phyloP scores from a whole-genome alignment of 2,888 invertebrate genomes.

The Spodoptera littoralis region DNA sequence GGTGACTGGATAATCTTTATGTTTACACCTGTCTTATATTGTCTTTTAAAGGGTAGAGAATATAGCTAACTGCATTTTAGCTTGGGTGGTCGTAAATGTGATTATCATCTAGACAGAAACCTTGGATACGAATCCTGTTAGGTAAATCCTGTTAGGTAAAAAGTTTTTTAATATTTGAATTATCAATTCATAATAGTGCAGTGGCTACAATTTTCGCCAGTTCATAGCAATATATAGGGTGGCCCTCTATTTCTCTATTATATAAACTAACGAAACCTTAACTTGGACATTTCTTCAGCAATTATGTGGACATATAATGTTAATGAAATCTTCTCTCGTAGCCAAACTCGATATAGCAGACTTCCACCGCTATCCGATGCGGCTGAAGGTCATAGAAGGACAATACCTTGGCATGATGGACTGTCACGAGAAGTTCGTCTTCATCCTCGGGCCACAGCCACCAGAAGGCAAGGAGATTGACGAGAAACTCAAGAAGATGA shows the following conservation, averaged over 20 bases:
- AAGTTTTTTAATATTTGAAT: too few relatives aligned
- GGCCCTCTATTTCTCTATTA: too few relatives aligned
- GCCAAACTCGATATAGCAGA: constrained; percentile 73
- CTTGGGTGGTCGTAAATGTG: too few relatives aligned
- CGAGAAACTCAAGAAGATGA: constrained; percentile 72
- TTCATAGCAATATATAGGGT: too few relatives aligned
- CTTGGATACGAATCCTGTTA: too few relatives aligned
- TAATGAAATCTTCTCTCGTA: constrained; percentile 35
- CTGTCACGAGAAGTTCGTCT: constrained; percentile 79
- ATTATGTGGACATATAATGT: too few relatives aligned
- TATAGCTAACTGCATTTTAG: neutral
- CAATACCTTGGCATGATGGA: constrained; percentile 81
- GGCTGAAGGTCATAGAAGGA: constrained; percentile 74
- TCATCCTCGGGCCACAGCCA: constrained; percentile 74
- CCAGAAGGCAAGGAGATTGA: constrained; percentile 69
- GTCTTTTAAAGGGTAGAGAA: neutral
- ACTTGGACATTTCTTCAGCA: too few relatives aligned
- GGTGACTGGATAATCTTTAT: constrained; percentile 35
- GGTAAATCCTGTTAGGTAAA: too few relatives aligned
- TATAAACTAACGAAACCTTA: too few relatives aligned
- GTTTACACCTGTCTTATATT: constrained; percentile 28
- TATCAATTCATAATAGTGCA: too few relatives aligned
- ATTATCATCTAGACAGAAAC: too few relatives aligned
- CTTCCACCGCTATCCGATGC: constrained; percentile 79
- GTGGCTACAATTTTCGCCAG: too few relatives aligned